Base-by-base conservation (phyloP, 2,797 vertebrate genomes). In the Spinus olivaceus region DNA sequence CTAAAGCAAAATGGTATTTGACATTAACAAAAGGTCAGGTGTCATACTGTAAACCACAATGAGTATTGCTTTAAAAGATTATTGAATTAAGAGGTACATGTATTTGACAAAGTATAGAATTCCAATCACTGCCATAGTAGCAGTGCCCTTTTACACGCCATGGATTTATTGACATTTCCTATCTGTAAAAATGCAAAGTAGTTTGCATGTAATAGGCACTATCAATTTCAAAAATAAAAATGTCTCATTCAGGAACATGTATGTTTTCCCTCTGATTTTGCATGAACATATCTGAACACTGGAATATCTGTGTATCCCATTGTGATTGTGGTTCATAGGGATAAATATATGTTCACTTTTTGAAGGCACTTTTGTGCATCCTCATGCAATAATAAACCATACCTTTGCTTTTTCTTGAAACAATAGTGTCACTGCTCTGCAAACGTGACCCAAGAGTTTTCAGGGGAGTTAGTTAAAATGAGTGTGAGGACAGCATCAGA, bases 21-120 rank as follows among this genome's bases (percentile, higher is more conserved):
- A 98, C 96, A 98, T 98, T 98, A 97, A 96, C 86, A 96, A 98
- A 98, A 98, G 97, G 97, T 97, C 97, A 97, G 92, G 92, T 97
- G 94, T 97, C 96, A 90, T 96, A 94, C 93, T 90, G 88, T 94
- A 97, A 98, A 95, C 97, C 97, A 95, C 97, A 97, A 95, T 92
- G 95, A 85, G 96, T 93, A 97, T 97, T 97, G 96, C 96, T 97
- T 98, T 97, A 97, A 97, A 95, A 96, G 91, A 94, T 97, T 97
- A 98, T 97, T 97, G 97, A 97, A 98, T 98, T 96, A 97, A 97
- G 96, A 97, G 94, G 89, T 97, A 97, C 95, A 96, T 97, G 96
- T 96, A 97, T 97, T 97, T 98, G 97, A 97, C 97, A 97, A 98
- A 98, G 90, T 97, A 97, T 97, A 96, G 96, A 97, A 97, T 95